A percentile compares a stretch with the other conserved stretches of the same genome.
These are phyloP conservation scores for Pseudochaenichthys georgianus DNA, from an alignment of 2,797 vertebrate species.

Conservation along the genomic window DNA sequence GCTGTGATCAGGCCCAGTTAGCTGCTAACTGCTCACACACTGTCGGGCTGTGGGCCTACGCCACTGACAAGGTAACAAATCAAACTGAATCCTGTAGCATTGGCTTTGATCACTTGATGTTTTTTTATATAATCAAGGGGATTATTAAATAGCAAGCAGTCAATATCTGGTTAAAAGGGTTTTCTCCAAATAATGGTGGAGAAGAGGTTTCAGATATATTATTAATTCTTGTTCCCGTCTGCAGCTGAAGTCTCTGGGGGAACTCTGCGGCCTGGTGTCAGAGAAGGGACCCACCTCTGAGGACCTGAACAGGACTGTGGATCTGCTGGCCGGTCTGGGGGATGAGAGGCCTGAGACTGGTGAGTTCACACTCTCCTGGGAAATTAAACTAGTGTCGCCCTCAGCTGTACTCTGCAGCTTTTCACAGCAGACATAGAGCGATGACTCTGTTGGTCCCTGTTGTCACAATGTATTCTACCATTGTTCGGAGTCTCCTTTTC, in stretches of 20 bases:
- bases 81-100: not conserved
- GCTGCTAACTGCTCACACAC: slow-evolving; percentile 95
- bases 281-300: slow-evolving; percentile 93
- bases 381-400: not conserved
- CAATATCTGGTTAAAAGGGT: not conserved
- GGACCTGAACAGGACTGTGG: slow-evolving; percentile 95
- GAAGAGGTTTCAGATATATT: not conserved
- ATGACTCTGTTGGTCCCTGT: not conserved
- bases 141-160: not conserved
- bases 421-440: not conserved
- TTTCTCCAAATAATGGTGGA: too few relatives aligned
- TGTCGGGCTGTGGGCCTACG: slow-evolving; percentile 96
- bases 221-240: not conserved
- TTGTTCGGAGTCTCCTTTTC: not conserved
- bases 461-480: not conserved
- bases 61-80: slow-evolving; percentile 92
- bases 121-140: too few relatives aligned
- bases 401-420: not conserved
- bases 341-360: slow-evolving; percentile 95
- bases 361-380: slow-evolving; percentile 56
- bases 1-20: slow-evolving; percentile 92
- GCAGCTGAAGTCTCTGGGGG: slow-evolving; percentile 93
- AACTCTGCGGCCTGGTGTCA: slow-evolving; percentile 95
- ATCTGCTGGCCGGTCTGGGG: slow-evolving; percentile 94
- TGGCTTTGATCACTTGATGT: not conserved